Conservation (phyloP, 2,113 vertebrate species). For the Neofelis nebulosa region DNA sequence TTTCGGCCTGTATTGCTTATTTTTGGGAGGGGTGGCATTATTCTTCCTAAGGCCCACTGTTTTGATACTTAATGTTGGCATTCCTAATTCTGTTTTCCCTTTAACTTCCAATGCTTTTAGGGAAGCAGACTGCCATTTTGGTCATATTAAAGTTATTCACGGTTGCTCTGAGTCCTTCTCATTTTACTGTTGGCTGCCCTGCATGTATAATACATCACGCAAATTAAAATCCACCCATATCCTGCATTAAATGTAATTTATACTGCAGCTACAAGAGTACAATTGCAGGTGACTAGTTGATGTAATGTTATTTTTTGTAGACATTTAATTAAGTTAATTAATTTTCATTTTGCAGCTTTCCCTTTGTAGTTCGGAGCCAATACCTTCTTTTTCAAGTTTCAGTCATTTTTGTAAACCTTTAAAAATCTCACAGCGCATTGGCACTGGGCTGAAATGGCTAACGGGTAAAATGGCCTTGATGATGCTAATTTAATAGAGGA, state of each 20-base stretch:
- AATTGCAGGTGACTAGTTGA: constrained; percentile 29
- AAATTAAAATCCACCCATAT: constrained; percentile 50
- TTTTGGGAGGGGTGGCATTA: neutral
- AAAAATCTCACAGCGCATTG: neutral
- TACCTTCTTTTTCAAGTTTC: neutral
- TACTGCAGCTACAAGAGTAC: constrained; percentile 39
- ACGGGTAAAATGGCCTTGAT: constrained; percentile 24
- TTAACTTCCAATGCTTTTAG: neutral
- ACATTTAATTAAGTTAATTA: constrained; percentile 51
- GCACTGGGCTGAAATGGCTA: constrained; percentile 1
- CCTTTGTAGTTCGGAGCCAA: constrained; percentile 35
- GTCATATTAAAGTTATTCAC: constrained; percentile 1
- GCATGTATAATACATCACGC: constrained; percentile 8
- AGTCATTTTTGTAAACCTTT: constrained; percentile 39
- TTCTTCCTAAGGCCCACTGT: neutral
- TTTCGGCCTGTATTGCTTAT: neutral
- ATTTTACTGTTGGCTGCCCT: neutral
- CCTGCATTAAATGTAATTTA: constrained; percentile 51
- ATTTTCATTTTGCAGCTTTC: constrained; percentile 54
- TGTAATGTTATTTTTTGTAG: constrained; percentile 37
- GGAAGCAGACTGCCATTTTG: constrained; percentile 33
- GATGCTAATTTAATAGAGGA: neutral
- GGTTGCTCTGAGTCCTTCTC: neutral
- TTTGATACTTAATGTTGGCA: neutral
- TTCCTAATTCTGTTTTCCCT: neutral